Base-by-base conservation (phyloP, 2,888 invertebrate genomes). In the Neuroscelio doddi region DNA sequence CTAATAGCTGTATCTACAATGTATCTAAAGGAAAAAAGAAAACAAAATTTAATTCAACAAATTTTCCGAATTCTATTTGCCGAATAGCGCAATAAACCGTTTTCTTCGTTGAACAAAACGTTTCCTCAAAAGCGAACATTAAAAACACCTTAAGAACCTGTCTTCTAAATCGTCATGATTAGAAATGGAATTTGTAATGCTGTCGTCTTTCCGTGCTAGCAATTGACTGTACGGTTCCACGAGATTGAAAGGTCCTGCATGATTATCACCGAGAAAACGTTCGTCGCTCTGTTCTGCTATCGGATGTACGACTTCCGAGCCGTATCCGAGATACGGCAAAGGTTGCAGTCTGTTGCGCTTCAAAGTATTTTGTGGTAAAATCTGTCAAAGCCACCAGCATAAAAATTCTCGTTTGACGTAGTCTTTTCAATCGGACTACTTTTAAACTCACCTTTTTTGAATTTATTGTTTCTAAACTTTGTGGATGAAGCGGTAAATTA, bases 261-360 rank as follows among this genome's bases (percentile, higher is more conserved):
- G 21, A 72, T 76, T 80, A 73, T 86, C 78, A 72, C 78, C 76
- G 59, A 82, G 70, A 68, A 82, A 80, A 82, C 86, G 91, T 82
- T 94, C 93, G 76, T 93, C 94, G 0, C 92, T 91, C 80, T 93
- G 93, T 85, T 94, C 94, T 0, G 92, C 93, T 72, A 94, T 94
- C 1, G 94, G 93, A 82, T 94, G 93, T 1, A 93, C 90, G 57
- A 92, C 92, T 83, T 93, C 92, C 1, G 92, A 92, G 9, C 91
- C 91, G 72, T 90, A 91, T 29, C 88, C 89, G n/a, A 39, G 9
- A 21, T 17, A 39, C 1, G 65, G 65, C 17, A 39, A 21, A 65
- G 83, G 68, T 56, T 83, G 80, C 24, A 84, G 69, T 64, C 82
- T 83, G 65, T 83, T 83, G 49, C 84, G 79, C 63, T 81, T 84